Evolutionary conservation across 2,888 invertebrate genomes (phyloP).

Genomic region (Brenthis daphne): DNA sequence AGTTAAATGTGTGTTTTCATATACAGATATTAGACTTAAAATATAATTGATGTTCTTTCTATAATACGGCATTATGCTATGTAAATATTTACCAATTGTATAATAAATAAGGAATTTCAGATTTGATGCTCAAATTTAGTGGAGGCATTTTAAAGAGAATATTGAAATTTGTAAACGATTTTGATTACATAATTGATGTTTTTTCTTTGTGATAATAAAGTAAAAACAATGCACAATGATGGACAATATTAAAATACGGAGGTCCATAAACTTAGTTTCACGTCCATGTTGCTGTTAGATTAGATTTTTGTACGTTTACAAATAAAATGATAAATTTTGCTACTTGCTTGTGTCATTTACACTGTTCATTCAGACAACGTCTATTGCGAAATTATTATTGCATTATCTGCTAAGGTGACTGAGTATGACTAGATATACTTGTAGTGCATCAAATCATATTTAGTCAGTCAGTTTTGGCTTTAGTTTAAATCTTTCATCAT

Average conservation of each 20-base stretch:
- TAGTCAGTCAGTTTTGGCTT: too few relatives aligned
- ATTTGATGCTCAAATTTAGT: conserved; percentile 54
- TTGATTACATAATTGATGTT: conserved; percentile 41
- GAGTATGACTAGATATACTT: neutral
- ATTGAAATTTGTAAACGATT: conserved; percentile 31
- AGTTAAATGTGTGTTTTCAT: conserved; percentile 67
- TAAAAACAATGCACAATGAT: conserved; percentile 72
- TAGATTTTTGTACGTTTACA: conserved; percentile 69
- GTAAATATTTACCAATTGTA: conserved; percentile 31
- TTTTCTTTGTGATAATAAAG: conserved; percentile 71
- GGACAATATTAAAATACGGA: conserved; percentile 78
- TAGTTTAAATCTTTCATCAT: too few relatives aligned
- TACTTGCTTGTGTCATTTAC: conserved; percentile 42
- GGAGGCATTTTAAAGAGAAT: conserved; percentile 37
- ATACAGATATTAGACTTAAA: conserved; percentile 39
- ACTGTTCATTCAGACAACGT: conserved; percentile 8
- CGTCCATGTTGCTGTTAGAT: conserved; percentile 68
- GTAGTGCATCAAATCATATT: neutral
- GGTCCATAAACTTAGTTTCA: conserved; percentile 74
- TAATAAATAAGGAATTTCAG: conserved; percentile 46
- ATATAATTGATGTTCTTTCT: conserved; percentile 60
- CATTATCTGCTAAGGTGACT: conserved; percentile 1
- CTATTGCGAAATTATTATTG: conserved; percentile 11
- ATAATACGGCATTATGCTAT: conserved; percentile 32
- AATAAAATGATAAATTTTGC: conserved; percentile 51